phyloP scores from a whole-genome alignment of 2,797 vertebrate species.

The Muraenolepis orangiensis region DNA sequence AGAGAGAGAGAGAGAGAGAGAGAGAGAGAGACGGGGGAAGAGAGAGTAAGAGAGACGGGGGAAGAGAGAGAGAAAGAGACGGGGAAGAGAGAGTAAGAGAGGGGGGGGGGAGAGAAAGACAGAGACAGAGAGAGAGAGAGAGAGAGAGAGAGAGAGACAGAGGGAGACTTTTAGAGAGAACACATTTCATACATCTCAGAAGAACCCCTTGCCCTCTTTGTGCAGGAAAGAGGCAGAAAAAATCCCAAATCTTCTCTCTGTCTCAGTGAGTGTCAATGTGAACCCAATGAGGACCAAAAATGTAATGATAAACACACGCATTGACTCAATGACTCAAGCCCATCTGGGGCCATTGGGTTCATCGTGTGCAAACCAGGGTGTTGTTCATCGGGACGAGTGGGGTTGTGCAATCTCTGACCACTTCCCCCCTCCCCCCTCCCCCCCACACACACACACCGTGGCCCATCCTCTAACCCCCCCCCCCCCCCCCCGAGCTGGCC shows the following conservation, averaged over 20 bases:
- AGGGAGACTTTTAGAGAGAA: background rate
- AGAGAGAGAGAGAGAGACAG: conserved; percentile 6
- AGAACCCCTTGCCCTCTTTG: background rate
- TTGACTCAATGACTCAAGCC: background rate
- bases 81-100: background rate
- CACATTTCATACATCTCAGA: too few species aligned
- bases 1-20: conserved; percentile 3
- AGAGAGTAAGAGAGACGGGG: background rate
- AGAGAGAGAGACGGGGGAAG: background rate
- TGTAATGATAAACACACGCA: too few species aligned
- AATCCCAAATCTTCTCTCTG: too few species aligned
- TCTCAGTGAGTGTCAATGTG: background rate
- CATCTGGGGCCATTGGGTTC: background rate
- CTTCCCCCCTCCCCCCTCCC: too few species aligned
- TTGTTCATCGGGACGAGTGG: background rate
- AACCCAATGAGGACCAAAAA: too few species aligned
- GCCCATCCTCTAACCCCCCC: background rate
- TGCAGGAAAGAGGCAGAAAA: background rate
- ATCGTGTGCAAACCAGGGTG: background rate
- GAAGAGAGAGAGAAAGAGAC: background rate
- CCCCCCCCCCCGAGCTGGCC: too few species aligned
- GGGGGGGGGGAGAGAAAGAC: background rate
- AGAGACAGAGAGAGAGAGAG: background rate
- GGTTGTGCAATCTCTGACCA: background rate
- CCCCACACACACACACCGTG: too few species aligned